These are phyloP conservation scores for Megalurothrips usitatus DNA, from an alignment of 2,888 invertebrate species.

Conservation along the genomic window DNA sequence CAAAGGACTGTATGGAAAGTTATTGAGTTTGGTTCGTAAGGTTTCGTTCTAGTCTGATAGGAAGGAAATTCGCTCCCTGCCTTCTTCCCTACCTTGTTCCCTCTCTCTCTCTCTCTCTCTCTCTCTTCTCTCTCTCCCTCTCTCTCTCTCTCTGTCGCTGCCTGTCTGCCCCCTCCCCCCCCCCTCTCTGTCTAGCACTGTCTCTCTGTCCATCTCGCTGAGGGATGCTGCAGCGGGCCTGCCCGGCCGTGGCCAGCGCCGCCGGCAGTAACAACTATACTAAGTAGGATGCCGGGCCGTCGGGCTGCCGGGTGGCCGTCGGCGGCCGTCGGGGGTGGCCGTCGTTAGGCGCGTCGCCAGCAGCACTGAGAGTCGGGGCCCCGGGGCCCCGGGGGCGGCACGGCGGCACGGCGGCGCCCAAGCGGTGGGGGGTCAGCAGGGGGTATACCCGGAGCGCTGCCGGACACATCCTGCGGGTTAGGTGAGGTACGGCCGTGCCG, in stretches of 20 bases:
- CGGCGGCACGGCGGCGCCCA: too few relatives aligned
- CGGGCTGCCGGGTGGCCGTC: too few relatives aligned
- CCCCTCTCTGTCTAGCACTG: background rate
- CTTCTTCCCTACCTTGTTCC: too few relatives aligned
- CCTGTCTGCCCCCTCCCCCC: background rate
- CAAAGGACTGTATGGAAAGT: background rate
- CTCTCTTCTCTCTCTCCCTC: background rate
- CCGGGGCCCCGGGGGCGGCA: too few relatives aligned
- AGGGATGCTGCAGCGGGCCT: background rate
- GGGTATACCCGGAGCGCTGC: too few relatives aligned
- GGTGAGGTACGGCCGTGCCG: too few relatives aligned
- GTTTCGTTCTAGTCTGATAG: background rate
- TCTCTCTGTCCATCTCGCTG: background rate
- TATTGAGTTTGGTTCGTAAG: background rate
- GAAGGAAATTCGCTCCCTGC: too few relatives aligned
- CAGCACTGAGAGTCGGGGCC: too few relatives aligned
- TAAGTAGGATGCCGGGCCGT: background rate
- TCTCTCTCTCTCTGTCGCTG: background rate
- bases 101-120: too few relatives aligned
- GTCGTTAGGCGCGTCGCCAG: background rate
- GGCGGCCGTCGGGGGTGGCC: background rate
- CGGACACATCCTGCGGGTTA: too few relatives aligned
- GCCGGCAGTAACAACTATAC: background rate
- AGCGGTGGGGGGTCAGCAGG: too few relatives aligned
- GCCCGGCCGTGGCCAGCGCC: background rate